Percentiles rank a stretch among this genome's conserved stretches.
These are phyloP conservation scores for Pitta sordida DNA, from an alignment of 2,113 vertebrate genomes.

Conservation along the genomic window DNA sequence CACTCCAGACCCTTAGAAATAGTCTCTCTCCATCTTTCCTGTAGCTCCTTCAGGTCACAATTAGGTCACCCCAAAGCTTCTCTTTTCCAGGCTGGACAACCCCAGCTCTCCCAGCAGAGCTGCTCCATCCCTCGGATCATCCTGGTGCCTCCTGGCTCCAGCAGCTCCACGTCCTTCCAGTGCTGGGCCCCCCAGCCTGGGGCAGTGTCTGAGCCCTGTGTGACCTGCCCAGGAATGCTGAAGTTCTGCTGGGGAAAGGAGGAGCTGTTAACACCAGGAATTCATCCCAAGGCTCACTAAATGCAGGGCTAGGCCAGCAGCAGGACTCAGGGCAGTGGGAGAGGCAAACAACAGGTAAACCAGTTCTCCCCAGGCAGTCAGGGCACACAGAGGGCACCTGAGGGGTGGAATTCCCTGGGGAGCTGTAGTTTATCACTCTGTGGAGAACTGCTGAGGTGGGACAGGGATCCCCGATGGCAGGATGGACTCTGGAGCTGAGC, in stretches of 20 bases:
- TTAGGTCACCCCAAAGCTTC: background rate
- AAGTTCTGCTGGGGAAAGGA: background rate
- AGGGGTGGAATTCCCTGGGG: background rate
- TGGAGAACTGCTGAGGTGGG: background rate
- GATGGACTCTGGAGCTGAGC: background rate
- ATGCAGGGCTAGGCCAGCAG: background rate
- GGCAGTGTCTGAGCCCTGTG: background rate
- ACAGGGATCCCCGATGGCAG: background rate
- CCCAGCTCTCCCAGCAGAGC: background rate
- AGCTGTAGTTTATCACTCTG: background rate
- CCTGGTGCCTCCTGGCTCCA: background rate
- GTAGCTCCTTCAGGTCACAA: background rate
- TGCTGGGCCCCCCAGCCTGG: background rate
- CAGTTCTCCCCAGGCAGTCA: background rate
- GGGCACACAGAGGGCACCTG: background rate
- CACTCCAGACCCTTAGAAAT: background rate
- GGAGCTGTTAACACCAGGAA: background rate
- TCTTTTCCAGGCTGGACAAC: background rate
- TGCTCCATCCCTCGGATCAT: background rate
- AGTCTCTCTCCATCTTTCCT: background rate
- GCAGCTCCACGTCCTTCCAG: background rate
- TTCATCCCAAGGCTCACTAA: background rate
- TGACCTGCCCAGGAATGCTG: background rate
- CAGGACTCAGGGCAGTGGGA: background rate
- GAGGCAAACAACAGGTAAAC: background rate